Conservation (phyloP, 2,888 invertebrate species). For the Anthrax anthrax region DNA sequence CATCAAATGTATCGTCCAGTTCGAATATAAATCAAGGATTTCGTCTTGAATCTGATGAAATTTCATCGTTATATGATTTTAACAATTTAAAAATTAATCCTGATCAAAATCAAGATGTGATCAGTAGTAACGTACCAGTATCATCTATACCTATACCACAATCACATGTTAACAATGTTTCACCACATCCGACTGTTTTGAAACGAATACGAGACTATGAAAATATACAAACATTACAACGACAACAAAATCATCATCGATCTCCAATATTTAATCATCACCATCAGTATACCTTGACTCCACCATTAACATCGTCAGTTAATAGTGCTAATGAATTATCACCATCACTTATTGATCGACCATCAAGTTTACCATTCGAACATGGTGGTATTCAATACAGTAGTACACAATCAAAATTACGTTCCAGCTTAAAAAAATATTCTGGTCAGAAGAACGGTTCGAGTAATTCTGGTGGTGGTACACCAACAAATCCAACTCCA, state of each 20-base stretch:
- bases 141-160: background rate
- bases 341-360: constrained; percentile 20
- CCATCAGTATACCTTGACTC: background rate
- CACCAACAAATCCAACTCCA: constrained; percentile 72
- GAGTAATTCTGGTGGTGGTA: constrained; percentile 36
- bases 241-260: constrained; percentile 4
- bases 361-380: constrained; percentile 41
- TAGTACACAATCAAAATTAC: constrained; percentile 34
- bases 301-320: background rate
- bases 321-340: background rate
- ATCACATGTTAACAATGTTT: background rate
- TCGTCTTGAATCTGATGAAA: constrained; percentile 44
- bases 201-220: constrained; percentile 27
- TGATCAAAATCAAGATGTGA: background rate
- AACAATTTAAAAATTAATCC: constrained; percentile 15
- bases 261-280: background rate
- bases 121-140: background rate
- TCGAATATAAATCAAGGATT: constrained; percentile 49
- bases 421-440: constrained; percentile 68
- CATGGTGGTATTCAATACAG: constrained; percentile 25
- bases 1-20: constrained; percentile 54
- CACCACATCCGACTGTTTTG: constrained; percentile 1
- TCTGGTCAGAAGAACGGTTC: constrained; percentile 29
- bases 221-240: constrained; percentile 17
- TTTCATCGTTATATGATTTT: constrained; percentile 24